A percentile compares a stretch with the other conserved stretches of the same genome.
Conservation (phyloP, 2,888 invertebrate species). For the Himalopsyche kuldschensis region DNA sequence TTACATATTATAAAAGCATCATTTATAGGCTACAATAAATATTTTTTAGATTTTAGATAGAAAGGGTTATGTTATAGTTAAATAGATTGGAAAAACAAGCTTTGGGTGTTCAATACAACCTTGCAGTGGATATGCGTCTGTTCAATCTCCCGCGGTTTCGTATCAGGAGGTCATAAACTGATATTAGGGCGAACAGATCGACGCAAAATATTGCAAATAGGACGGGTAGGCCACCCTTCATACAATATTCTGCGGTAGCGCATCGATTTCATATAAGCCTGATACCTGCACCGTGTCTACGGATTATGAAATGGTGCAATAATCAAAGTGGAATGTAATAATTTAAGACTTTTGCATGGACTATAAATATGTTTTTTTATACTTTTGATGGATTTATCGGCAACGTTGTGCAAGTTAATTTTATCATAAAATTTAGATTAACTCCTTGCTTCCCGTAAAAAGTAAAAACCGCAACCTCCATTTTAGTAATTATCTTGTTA, state of each 20-base stretch:
- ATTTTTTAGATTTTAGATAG: not conserved
- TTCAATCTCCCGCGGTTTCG: constrained; percentile 32
- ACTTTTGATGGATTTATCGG: too few species aligned
- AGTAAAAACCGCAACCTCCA: too few species aligned
- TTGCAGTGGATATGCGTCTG: constrained; percentile 17
- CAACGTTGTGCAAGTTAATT: too few species aligned
- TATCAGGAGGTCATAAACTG: constrained; percentile 23
- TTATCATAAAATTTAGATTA: too few species aligned
- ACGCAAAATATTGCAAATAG: not conserved
- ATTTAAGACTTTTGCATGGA: too few species aligned
- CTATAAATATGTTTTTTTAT: too few species aligned
- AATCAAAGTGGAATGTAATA: not conserved
- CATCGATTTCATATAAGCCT: constrained; percentile 9
- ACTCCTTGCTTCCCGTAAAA: too few species aligned
- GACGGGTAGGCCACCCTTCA: not conserved
- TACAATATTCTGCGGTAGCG: not conserved
- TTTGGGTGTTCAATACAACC: not conserved
- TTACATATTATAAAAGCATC: too few species aligned
- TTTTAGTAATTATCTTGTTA: too few species aligned
- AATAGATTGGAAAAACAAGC: not conserved
- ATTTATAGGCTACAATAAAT: too few species aligned
- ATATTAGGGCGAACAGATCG: constrained; percentile 19
- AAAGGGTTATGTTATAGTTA: not conserved
- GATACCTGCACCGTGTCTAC: not conserved
- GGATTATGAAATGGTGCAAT: not conserved